phyloP scores from a whole-genome alignment of 64 coral and sea anemone genomes.

The Hydrozoanthus tunicans region DNA sequence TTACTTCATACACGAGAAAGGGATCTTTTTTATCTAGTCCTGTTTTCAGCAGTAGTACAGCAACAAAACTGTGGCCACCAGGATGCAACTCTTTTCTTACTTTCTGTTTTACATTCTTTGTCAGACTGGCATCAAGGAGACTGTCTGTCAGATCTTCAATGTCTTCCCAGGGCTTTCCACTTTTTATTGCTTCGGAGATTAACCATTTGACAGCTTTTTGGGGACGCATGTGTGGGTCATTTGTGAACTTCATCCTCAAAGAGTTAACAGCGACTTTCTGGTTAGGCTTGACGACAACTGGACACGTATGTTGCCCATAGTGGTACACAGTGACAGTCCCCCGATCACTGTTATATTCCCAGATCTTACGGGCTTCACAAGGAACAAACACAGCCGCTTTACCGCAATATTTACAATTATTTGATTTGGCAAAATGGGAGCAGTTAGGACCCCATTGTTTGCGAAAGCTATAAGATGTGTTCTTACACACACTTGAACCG shows the following conservation, averaged over 20 bases:
- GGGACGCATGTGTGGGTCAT: too few relatives aligned
- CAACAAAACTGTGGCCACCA: conserved; percentile 25
- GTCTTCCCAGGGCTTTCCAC: too few relatives aligned
- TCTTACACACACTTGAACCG: conserved; percentile 14
- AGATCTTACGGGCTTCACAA: not conserved
- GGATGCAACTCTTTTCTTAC: conserved; percentile 37
- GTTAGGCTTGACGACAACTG: too few relatives aligned
- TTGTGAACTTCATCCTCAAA: too few relatives aligned
- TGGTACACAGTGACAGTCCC: too few relatives aligned
- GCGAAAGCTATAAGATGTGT: conserved; percentile 23
- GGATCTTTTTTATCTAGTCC: conserved; percentile 26
- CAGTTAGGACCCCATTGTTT: conserved; percentile 31
- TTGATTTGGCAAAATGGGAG: conserved; percentile 9
- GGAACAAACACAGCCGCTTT: not conserved
- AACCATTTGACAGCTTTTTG: too few relatives aligned
- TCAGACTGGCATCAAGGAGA: conserved; percentile 7
- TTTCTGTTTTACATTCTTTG: conserved; percentile 38
- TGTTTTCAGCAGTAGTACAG: conserved; percentile 21
- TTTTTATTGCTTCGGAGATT: too few relatives aligned
- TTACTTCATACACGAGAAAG: conserved; percentile 1
- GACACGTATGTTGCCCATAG: too few relatives aligned
- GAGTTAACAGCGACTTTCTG: too few relatives aligned
- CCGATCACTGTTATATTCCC: not conserved
- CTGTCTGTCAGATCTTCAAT: conserved; percentile 4
- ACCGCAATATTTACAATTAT: conserved; percentile 28